A percentile compares a stretch with the other conserved stretches of the same genome.
phyloP scores from a whole-genome alignment of 2,797 vertebrate genomes.

The Leuciscus waleckii region DNA sequence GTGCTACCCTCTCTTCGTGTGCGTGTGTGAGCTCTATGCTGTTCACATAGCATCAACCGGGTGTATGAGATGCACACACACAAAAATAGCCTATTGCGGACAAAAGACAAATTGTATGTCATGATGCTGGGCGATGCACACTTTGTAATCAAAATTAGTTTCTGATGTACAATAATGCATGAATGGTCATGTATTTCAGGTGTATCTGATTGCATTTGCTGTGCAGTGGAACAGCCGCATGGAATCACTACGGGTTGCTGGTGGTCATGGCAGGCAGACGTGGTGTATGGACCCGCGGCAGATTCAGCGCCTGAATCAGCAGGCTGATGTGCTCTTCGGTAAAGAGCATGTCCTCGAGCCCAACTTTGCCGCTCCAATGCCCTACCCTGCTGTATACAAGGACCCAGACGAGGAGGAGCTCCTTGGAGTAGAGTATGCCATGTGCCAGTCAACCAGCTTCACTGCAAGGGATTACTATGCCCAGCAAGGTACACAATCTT shows the following conservation, averaged over 20 bases:
- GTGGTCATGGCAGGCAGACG: neutral
- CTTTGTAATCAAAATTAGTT: slow-evolving; percentile 2
- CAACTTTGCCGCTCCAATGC: neutral
- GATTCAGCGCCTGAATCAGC: neutral
- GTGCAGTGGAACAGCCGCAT: slow-evolving; percentile 1
- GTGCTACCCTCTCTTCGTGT: no score
- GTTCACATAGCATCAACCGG: no score
- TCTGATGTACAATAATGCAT: neutral
- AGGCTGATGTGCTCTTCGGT: neutral
- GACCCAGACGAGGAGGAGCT: neutral
- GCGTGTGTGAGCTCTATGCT: no score
- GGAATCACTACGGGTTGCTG: neutral
- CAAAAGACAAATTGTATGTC: no score
- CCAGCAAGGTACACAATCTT: neutral
- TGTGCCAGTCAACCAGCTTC: neutral
- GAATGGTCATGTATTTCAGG: neutral
- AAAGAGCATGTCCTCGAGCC: neutral
- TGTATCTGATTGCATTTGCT: slow-evolving; percentile 1
- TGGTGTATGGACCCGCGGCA: neutral
- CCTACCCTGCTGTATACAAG: no score
- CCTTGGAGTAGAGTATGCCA: neutral
- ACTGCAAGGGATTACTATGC: neutral
- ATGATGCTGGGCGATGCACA: neutral
- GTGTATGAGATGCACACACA: no score
- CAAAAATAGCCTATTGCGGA: no score